Conservation (phyloP, 2,113 vertebrate species). For the Anhinga anhinga region DNA sequence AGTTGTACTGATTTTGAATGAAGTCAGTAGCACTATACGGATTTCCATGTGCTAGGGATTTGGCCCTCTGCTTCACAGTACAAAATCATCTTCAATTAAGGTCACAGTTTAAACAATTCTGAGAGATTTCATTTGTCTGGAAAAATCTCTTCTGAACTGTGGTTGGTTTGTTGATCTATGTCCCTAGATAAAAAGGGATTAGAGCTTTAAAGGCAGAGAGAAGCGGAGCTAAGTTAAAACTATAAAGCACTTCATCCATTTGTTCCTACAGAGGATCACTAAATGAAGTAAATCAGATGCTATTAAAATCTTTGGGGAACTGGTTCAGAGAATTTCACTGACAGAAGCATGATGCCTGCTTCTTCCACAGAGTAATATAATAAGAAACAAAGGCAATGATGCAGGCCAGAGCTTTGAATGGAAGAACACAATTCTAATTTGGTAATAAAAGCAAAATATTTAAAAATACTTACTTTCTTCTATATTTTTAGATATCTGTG, state of each 20-base stretch:
- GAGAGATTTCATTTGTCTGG: not conserved
- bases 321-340: not conserved
- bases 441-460: not conserved
- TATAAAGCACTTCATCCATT: not conserved
- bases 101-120: not conserved
- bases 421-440: not conserved
- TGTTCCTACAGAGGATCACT: not conserved
- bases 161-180: not conserved
- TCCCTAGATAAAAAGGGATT: not conserved
- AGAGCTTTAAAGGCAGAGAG: not conserved
- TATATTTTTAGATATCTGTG: not conserved
- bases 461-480: not conserved
- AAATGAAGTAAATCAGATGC: slow-evolving; percentile 15
- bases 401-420: not conserved
- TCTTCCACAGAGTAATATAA: not conserved
- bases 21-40: not conserved
- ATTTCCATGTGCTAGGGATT: not conserved
- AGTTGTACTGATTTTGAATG: not conserved
- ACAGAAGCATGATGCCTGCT: not conserved
- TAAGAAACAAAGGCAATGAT: not conserved
- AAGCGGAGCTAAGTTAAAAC: not conserved
- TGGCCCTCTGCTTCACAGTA: not conserved
- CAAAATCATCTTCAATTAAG: not conserved
- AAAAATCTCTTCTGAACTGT: not conserved
- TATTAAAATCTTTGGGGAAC: not conserved